phyloP scores from a whole-genome alignment of 2,797 vertebrate genomes.

The Spheniscus humboldti region DNA sequence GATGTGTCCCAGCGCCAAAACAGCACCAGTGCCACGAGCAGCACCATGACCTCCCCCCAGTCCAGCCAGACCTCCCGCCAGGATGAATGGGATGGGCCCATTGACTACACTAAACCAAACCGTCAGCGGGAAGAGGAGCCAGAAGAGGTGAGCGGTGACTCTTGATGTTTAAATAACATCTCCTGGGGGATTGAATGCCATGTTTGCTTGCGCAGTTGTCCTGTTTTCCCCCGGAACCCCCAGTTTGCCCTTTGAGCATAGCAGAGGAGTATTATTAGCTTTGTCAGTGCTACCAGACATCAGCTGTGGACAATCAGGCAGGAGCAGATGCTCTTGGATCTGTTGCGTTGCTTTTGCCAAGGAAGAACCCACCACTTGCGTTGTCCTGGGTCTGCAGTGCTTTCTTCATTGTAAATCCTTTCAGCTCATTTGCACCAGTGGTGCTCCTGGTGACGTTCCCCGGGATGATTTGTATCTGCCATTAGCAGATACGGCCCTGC shows the following conservation, averaged over 20 bases:
- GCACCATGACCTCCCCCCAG: constrained; percentile 88
- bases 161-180: not conserved
- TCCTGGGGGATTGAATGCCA: fast-evolving
- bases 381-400: not conserved
- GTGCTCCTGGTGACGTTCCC: not conserved
- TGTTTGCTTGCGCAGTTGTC: not conserved
- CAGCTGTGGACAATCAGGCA: not conserved
- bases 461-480: not conserved
- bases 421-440: not conserved
- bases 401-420: not conserved
- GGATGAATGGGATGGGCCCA: constrained; percentile 95
- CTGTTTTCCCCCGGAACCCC: fast-evolving
- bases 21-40: constrained; percentile 85
- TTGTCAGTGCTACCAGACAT: not conserved
- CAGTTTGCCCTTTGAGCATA: not conserved
- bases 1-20: constrained; percentile 88
- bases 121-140: constrained; percentile 91
- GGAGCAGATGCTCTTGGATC: not conserved
- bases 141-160: constrained; percentile 83
- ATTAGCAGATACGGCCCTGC: not conserved
- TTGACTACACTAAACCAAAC: constrained; percentile 98
- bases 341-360: not conserved
- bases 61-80: constrained; percentile 88
- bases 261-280: not conserved
- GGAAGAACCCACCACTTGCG: not conserved